phyloP scores from a whole-genome alignment of 1,140 invertebrate genomes.

The Aphaenogaster rudis region DNA sequence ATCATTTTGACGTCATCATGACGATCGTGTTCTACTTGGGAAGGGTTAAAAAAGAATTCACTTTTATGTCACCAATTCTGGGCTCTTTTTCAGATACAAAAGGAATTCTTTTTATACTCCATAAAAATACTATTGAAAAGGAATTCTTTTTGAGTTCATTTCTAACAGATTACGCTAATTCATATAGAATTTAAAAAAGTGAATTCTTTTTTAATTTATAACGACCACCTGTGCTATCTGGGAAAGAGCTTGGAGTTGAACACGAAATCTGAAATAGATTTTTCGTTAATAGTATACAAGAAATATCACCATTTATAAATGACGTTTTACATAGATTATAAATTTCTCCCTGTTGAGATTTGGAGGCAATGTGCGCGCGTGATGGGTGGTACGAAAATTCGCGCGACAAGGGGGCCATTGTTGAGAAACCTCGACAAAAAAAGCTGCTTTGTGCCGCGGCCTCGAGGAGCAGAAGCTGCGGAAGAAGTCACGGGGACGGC shows the following conservation, averaged over 20 bases:
- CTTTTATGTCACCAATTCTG: too few species aligned
- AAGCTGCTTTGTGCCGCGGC: slow-evolving; percentile 58
- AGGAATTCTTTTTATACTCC: too few species aligned
- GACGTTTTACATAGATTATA: neutral
- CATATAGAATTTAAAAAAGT: too few species aligned
- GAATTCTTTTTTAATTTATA: too few species aligned
- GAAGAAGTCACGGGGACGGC: slow-evolving; percentile 57
- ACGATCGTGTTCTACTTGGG: too few species aligned
- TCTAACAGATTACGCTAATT: too few species aligned
- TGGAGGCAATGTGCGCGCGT: slow-evolving; percentile 5
- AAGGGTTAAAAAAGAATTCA: too few species aligned
- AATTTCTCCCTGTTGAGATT: slow-evolving; percentile 22
- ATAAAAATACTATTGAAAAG: too few species aligned
- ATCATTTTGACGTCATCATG: too few species aligned
- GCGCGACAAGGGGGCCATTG: slow-evolving; percentile 70
- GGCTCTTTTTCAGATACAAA: too few species aligned
- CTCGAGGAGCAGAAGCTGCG: slow-evolving; percentile 59
- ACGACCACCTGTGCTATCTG: too few species aligned
- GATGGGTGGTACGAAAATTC: slow-evolving; percentile 66
- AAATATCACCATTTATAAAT: neutral
- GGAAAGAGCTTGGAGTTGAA: neutral
- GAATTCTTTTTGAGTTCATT: too few species aligned
- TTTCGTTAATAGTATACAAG: neutral
- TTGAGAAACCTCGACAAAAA: slow-evolving; percentile 64
- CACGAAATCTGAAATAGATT: neutral